Evolutionary conservation across 2,797 vertebrate species (phyloP).

Genomic region (Merluccius polli): DNA sequence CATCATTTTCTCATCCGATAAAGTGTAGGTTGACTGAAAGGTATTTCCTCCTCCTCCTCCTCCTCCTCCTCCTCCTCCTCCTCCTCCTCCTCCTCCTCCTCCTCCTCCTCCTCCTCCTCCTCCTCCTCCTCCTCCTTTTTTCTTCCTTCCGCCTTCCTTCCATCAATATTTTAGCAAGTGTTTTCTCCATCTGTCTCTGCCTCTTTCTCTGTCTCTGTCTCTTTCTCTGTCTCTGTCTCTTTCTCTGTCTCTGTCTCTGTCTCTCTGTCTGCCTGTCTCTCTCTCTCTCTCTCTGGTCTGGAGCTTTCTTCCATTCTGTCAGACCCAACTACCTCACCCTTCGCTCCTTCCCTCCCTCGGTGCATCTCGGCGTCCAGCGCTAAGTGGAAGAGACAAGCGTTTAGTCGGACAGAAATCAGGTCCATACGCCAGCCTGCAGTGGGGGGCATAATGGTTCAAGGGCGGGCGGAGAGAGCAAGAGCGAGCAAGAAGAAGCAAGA

Average conservation of each 20-base stretch:
- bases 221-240: background rate
- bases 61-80: conserved; percentile 8
- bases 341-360: conserved; percentile 7
- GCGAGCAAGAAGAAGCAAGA: background rate
- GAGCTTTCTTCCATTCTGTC: background rate
- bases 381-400: conserved; percentile 54
- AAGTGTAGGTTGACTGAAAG: conserved; percentile 14
- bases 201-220: background rate
- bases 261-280: background rate
- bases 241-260: conserved; percentile 7
- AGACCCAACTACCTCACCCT: background rate
- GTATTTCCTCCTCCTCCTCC: conserved; percentile 2
- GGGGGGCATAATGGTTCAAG: conserved; percentile 32
- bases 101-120: background rate
- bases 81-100: background rate
- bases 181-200: too few species aligned
- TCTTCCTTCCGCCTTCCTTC: too few species aligned
- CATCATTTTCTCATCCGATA: conserved; percentile 30
- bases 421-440: conserved; percentile 34
- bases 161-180: too few species aligned
- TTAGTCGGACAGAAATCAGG: conserved; percentile 50
- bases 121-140: too few species aligned
- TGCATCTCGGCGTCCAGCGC: conserved; percentile 24
- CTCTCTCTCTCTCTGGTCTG: background rate
- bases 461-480: conserved; percentile 26